A percentile compares a stretch with the other conserved stretches of the same genome.
These are phyloP conservation scores for Neotragus pygmaeus DNA, from an alignment of 2,113 vertebrate genomes.

Conservation along the genomic window DNA sequence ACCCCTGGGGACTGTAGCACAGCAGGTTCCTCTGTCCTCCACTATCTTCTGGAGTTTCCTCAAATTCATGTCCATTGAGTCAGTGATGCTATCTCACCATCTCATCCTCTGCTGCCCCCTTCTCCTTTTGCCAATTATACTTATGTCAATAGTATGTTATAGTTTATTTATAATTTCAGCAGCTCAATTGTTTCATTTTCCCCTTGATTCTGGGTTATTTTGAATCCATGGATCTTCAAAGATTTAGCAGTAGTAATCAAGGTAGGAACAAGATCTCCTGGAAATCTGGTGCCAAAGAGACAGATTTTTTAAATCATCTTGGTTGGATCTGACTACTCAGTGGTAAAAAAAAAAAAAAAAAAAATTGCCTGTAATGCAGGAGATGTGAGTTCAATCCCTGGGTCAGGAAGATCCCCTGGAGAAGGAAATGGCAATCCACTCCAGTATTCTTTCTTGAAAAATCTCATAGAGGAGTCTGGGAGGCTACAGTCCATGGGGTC, in stretches of 20 bases:
- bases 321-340: neutral
- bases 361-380: neutral
- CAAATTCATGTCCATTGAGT: neutral
- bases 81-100: neutral
- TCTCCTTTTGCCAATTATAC: neutral
- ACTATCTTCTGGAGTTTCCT: neutral
- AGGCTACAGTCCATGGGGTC: neutral
- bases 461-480: neutral
- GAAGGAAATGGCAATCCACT: neutral
- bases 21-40: neutral
- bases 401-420: neutral
- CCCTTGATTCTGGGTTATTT: neutral
- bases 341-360: neutral
- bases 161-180: neutral
- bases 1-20: fast-evolving
- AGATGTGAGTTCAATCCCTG: neutral
- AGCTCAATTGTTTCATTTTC: neutral
- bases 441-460: neutral
- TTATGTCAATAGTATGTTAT: neutral
- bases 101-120: neutral
- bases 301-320: neutral
- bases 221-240: neutral
- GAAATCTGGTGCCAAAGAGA: neutral
- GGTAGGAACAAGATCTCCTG: neutral
- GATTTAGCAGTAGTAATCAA: neutral